phyloP scores from a whole-genome alignment of 2,888 invertebrate species.

The Endomychus coccineus region DNA sequence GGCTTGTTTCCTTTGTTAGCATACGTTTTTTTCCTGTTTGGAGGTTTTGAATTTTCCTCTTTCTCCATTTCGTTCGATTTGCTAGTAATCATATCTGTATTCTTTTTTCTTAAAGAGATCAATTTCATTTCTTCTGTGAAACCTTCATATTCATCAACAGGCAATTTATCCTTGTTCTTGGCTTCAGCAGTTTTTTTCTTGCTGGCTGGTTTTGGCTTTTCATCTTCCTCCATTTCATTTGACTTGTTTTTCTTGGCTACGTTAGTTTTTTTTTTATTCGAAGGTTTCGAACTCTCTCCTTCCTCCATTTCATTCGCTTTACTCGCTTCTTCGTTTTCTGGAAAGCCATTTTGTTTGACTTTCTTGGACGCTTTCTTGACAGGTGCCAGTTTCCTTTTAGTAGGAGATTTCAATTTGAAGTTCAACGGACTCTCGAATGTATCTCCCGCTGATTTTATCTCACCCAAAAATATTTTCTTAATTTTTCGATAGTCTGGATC shows the following conservation, averaged over 20 bases:
- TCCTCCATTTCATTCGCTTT: constrained; percentile 9
- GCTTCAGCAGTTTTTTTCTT: constrained; percentile 5
- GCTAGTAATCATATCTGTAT: too few relatives aligned
- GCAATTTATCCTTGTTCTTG: constrained; percentile 8
- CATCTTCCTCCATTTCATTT: constrained; percentile 10
- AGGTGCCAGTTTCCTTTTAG: constrained; percentile 4
- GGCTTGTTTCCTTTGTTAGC: too few relatives aligned
- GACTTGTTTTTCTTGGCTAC: constrained; percentile 6
- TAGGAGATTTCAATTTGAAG: constrained; percentile 37
- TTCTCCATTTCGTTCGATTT: too few relatives aligned
- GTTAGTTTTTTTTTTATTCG: constrained; percentile 7
- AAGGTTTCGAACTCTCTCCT: constrained; percentile 5
- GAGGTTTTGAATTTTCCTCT: too few relatives aligned
- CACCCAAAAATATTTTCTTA: constrained; percentile 56
- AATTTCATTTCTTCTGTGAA: constrained; percentile 26
- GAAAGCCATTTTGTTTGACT: constrained; percentile 5
- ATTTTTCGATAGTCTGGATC: constrained; percentile 68
- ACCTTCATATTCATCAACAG: constrained; percentile 16
- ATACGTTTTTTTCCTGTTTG: too few relatives aligned
- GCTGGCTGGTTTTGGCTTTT: not conserved
- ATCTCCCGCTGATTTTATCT: constrained; percentile 56
- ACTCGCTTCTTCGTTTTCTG: constrained; percentile 13
- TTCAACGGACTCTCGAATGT: constrained; percentile 52
- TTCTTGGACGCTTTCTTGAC: constrained; percentile 16
- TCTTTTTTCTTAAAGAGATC: constrained; percentile 21